Evolutionary conservation across 2,113 vertebrate genomes (phyloP).

Genomic region (Zosterops japonicus): DNA sequence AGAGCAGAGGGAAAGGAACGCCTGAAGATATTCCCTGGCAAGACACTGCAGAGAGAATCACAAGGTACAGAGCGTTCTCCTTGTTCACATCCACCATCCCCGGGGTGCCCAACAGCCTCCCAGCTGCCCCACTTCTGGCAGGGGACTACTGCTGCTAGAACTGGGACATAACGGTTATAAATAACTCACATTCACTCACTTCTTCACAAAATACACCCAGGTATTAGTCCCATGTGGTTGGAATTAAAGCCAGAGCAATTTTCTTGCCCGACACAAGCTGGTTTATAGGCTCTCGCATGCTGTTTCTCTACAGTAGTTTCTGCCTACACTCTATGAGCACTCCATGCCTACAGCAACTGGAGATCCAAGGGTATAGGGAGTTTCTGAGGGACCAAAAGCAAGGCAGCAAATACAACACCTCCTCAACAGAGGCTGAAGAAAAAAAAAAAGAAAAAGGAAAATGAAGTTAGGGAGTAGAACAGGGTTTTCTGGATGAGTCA

Average conservation of each 20-base stretch:
- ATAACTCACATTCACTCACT: not conserved
- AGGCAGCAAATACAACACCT: not conserved
- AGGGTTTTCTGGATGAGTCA: slow-evolving; percentile 36
- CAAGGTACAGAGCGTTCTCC: not conserved
- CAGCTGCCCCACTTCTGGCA: not conserved
- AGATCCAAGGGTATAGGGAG: not conserved
- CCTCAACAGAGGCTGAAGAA: not conserved
- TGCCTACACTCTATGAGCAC: not conserved
- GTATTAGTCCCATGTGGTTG: not conserved
- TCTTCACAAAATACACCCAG: not conserved
- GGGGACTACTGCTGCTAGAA: not conserved
- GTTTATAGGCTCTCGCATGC: not conserved
- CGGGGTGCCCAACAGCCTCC: not conserved
- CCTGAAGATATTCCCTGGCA: slow-evolving; percentile 26
- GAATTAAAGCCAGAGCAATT: not conserved
- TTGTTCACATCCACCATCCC: not conserved
- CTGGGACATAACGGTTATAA: not conserved
- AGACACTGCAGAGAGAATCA: not conserved
- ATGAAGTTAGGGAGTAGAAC: not conserved
- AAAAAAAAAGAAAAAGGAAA: not conserved
- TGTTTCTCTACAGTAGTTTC: not conserved
- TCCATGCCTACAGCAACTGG: not conserved
- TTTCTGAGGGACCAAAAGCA: not conserved
- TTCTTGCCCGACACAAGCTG: not conserved
- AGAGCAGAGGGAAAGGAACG: not conserved